Conservation (phyloP, 2,113 vertebrate species). For the Cardinalis cardinalis region DNA sequence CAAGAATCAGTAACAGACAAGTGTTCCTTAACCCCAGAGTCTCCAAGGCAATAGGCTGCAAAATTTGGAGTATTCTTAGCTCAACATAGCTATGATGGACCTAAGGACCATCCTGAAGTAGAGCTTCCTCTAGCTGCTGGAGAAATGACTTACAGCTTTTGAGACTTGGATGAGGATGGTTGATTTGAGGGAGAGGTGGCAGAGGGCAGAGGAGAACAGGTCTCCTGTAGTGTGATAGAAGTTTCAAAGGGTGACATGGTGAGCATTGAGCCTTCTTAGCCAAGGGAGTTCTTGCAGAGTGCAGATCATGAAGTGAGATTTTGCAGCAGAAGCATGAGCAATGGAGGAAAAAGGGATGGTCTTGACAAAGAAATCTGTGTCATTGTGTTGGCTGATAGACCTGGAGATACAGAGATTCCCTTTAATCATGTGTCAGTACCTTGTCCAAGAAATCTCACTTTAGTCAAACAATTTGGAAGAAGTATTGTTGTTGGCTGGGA, state of each 20-base stretch:
- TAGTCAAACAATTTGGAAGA: constrained; percentile 83
- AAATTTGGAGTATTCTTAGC: constrained; percentile 83
- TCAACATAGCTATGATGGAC: constrained; percentile 78
- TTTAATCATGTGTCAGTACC: constrained; percentile 72
- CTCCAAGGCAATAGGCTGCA: constrained; percentile 56
- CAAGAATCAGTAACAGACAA: constrained; percentile 76
- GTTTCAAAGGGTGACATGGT: constrained; percentile 77
- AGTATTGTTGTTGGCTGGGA: constrained; percentile 80
- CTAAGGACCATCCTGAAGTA: constrained; percentile 79
- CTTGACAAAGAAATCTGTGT: constrained; percentile 48
- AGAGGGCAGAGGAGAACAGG: constrained; percentile 81
- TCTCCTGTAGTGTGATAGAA: constrained; percentile 80
- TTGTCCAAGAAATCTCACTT: constrained; percentile 82
- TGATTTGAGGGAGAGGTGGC: constrained; percentile 87
- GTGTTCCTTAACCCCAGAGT: constrained; percentile 65
- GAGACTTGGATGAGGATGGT: constrained; percentile 80
- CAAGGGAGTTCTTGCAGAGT: constrained; percentile 69
- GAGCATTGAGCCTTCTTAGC: constrained; percentile 62
- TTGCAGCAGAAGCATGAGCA: constrained; percentile 75
- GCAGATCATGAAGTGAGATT: constrained; percentile 75
- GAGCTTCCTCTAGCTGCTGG: constrained; percentile 80
- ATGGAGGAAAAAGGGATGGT: constrained; percentile 49
- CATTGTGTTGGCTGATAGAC: constrained; percentile 72
- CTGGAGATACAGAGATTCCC: constrained; percentile 73
- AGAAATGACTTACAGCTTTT: constrained; percentile 79